Conservation (phyloP, 2,113 vertebrate species). For the Lontra canadensis region DNA sequence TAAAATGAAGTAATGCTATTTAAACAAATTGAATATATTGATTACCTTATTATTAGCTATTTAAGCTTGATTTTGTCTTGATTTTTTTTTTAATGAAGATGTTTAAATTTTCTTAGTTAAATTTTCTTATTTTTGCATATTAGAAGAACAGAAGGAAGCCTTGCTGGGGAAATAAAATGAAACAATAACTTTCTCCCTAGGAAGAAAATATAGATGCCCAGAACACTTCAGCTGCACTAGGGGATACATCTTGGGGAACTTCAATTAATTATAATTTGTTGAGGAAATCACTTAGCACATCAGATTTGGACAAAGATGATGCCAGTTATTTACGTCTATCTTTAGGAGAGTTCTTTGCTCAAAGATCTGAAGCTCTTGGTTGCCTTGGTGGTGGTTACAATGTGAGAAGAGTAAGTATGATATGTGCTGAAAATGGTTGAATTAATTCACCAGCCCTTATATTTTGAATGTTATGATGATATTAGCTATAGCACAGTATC, state of each 20-base stretch:
- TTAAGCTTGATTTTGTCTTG: neutral
- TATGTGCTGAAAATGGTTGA: neutral
- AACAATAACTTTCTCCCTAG: constrained; percentile 81
- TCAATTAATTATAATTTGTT: constrained; percentile 83
- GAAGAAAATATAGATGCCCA: constrained; percentile 87
- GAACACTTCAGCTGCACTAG: constrained; percentile 76
- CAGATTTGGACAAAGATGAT: constrained; percentile 85
- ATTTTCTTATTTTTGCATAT: neutral
- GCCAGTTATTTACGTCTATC: constrained; percentile 93
- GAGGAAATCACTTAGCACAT: constrained; percentile 85
- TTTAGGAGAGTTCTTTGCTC: constrained; percentile 94
- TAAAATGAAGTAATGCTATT: constrained; percentile 9
- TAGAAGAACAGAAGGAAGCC: neutral
- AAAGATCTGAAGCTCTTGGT: constrained; percentile 96
- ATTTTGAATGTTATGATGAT: neutral
- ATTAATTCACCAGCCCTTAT: neutral
- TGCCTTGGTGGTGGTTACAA: constrained; percentile 88
- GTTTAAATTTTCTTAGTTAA: neutral
- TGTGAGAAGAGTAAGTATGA: constrained; percentile 92
- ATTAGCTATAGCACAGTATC: neutral
- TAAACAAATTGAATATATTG: neutral
- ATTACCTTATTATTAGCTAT: neutral
- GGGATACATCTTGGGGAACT: constrained; percentile 91
- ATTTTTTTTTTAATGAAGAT: neutral
- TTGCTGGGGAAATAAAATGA: constrained; percentile 16